Evolutionary conservation across 1,140 invertebrate genomes (phyloP).

Genomic region (Hypsibius dujardini): DNA sequence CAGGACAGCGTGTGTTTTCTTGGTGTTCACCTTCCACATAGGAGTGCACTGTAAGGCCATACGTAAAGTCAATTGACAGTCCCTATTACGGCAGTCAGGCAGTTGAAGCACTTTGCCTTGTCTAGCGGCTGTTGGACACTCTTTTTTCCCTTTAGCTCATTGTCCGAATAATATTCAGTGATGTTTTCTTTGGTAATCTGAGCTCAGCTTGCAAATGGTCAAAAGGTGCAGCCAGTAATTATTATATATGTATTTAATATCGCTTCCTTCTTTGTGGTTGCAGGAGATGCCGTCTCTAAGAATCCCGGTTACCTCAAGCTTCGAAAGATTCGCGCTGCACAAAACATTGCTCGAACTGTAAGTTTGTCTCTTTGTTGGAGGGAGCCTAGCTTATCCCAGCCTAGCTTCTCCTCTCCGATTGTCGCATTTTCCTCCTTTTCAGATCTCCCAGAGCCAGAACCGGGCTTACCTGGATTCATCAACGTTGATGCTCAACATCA

Average conservation of each 20-base stretch:
- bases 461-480: slow-evolving; percentile 78
- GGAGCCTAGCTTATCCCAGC: too few relatives aligned
- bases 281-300: slow-evolving; percentile 77
- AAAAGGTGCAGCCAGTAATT: slow-evolving; percentile 18
- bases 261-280: slow-evolving; percentile 50
- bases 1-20: slow-evolving; percentile 6
- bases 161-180: slow-evolving; percentile 10
- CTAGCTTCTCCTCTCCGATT: too few relatives aligned
- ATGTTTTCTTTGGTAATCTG: slow-evolving; percentile 35
- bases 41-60: neutral
- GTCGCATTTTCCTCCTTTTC: slow-evolving; percentile 27
- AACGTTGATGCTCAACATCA: slow-evolving; percentile 89
- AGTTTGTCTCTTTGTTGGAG: slow-evolving; percentile 27
- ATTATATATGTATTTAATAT: slow-evolving; percentile 10
- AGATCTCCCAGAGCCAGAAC: slow-evolving; percentile 86
- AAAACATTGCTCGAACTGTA: slow-evolving; percentile 88
- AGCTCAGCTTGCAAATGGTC: slow-evolving; percentile 20
- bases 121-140: neutral
- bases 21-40: neutral
- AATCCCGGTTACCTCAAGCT: slow-evolving; percentile 96
- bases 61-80: slow-evolving; percentile 4
- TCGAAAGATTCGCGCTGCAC: slow-evolving; percentile 87
- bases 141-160: neutral
- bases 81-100: neutral
- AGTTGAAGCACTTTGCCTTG: neutral